phyloP scores from a whole-genome alignment of 2,797 vertebrate species.

The Leuciscus waleckii region DNA sequence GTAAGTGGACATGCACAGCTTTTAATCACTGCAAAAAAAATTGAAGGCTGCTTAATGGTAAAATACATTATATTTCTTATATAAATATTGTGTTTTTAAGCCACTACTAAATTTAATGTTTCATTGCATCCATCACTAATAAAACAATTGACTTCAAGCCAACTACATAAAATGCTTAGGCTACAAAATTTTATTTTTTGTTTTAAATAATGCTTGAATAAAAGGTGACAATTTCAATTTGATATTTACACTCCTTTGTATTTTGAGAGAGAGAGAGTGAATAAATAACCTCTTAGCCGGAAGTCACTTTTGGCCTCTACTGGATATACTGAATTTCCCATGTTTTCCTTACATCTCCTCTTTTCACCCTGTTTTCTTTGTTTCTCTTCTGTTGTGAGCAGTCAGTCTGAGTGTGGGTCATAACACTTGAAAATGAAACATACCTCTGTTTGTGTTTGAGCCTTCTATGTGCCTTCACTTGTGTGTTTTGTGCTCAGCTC shows the following conservation, averaged over 20 bases:
- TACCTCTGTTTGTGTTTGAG: not conserved
- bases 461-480: not conserved
- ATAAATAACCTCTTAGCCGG: not conserved
- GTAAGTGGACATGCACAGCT: not conserved
- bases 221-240: not conserved
- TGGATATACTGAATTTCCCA: not conserved
- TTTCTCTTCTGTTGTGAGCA: not conserved
- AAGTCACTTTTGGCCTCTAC: no score
- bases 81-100: no score
- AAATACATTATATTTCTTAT: not conserved
- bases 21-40: not conserved
- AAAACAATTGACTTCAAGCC: no score
- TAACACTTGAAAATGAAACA: not conserved
- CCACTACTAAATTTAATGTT: no score
- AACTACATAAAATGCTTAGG: not conserved
- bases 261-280: not conserved
- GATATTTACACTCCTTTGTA: not conserved
- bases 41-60: not conserved
- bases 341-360: not conserved
- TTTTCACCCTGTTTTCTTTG: not conserved
- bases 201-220: not conserved
- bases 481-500: not conserved
- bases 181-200: no score
- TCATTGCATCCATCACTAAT: no score
- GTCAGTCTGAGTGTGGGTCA: not conserved